Percentiles rank a stretch among this genome's conserved stretches.
Conservation (phyloP, 2,797 vertebrate genomes). For the Epinephelus coioides region DNA sequence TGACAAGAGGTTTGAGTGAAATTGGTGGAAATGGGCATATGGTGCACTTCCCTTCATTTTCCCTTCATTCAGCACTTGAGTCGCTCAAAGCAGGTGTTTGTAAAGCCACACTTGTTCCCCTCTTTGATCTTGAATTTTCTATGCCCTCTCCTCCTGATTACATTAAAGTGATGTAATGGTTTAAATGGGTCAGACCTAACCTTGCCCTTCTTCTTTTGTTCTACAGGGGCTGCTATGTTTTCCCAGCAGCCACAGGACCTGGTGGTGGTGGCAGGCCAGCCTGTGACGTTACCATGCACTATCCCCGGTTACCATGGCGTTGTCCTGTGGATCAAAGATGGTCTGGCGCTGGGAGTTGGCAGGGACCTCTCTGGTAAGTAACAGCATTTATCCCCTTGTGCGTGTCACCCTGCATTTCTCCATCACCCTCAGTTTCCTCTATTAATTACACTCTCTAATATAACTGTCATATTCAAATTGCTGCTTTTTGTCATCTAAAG, state of each 20-base stretch:
- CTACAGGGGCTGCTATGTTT: slow-evolving; percentile 91
- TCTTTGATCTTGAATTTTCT: slow-evolving; percentile 19
- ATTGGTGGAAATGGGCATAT: slow-evolving; percentile 59
- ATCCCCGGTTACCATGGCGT: slow-evolving; percentile 96
- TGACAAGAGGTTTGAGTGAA: slow-evolving; percentile 65
- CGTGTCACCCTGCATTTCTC: slow-evolving; percentile 10
- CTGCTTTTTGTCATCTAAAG: slow-evolving; percentile 53
- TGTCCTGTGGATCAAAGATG: slow-evolving; percentile 98
- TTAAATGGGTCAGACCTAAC: slow-evolving; percentile 6
- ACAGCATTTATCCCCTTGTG: slow-evolving; percentile 22
- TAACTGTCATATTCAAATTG: slow-evolving; percentile 51
- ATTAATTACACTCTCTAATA: slow-evolving; percentile 43
- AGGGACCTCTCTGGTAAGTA: slow-evolving; percentile 94
- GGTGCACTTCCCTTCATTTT: slow-evolving; percentile 35
- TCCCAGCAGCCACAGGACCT: slow-evolving; percentile 98
- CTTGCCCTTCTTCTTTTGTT: slow-evolving; percentile 1
- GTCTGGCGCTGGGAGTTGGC: slow-evolving; percentile 94
- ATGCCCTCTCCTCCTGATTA: slow-evolving; percentile 5
- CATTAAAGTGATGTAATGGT: neutral
- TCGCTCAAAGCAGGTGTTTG: slow-evolving; percentile 40
- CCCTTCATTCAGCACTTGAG: slow-evolving; percentile 21
- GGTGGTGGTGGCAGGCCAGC: slow-evolving; percentile 96
- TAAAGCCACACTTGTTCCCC: slow-evolving; percentile 10
- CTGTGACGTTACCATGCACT: slow-evolving; percentile 93
- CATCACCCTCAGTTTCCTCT: slow-evolving; percentile 18